Evolutionary conservation across 53 echinoderm and acorn worm species (phyloP).

Genomic region (Temnopleurus reevesii): DNA sequence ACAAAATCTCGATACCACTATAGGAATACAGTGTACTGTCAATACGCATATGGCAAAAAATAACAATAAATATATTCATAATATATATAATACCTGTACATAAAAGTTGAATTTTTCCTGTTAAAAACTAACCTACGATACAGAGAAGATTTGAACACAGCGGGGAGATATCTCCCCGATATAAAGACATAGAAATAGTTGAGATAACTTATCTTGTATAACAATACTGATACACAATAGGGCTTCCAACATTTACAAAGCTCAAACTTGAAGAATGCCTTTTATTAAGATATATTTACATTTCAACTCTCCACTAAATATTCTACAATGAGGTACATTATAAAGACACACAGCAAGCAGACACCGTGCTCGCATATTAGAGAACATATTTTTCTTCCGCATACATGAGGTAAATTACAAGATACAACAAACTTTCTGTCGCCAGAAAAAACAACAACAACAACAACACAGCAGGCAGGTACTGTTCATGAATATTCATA

Average conservation of each 20-base stretch:
- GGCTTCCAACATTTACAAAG: conserved; percentile 49
- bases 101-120: conserved; percentile 31
- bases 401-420: conserved; percentile 53
- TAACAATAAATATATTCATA: conserved; percentile 59
- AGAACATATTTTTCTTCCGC: conserved; percentile 20
- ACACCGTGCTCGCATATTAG: not conserved
- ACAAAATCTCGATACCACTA: not conserved
- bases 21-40: conserved; percentile 53
- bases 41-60: conserved; percentile 51
- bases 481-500: conserved; percentile 60
- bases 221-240: conserved; percentile 46
- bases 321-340: conserved; percentile 46
- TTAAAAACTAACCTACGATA: conserved; percentile 54
- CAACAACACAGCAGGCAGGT: conserved; percentile 45
- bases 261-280: not conserved
- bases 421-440: conserved; percentile 11
- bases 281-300: not conserved
- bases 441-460: conserved; percentile 18
- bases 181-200: conserved; percentile 53
- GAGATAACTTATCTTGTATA: conserved; percentile 54
- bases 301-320: conserved; percentile 19
- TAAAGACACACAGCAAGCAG: conserved; percentile 42
- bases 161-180: not conserved
- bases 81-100: conserved; percentile 60
- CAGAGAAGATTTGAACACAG: not conserved